Evolutionary conservation across 2,797 vertebrate species (phyloP), one percentile per base, ranked within the genome.

Genomic region (Philypnodon macrostomus): DNA sequence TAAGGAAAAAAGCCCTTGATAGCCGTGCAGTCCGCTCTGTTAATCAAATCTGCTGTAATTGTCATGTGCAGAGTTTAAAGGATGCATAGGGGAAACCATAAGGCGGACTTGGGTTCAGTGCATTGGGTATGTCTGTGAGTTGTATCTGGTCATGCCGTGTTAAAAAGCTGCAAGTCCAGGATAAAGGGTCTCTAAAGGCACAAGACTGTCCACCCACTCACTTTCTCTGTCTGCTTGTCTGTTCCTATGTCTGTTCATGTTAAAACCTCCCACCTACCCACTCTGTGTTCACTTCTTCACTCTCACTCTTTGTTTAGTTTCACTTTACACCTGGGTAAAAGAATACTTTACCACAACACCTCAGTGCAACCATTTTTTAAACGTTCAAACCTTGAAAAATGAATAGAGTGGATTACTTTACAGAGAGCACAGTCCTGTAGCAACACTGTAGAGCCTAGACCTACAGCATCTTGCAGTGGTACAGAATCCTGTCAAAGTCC

Each of bases 31-130:
- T 66, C 71, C 47, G 37, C 77, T 78, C 83, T 65, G 80, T 86
- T 89, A 87, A 90, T 91, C 86, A 88, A 88, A 88, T 88, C 69
- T 46, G 12, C 74, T 27, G 42, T 86, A 87, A 89, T 89, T 81
- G 85, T 88, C 85, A 84, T 86, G 63, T 66, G 62, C 32, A 40
- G 75, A 76, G 81, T 87, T 87, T 81, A 80, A 85, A 79, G 76
- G 80, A 80, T 60, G 36, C 78, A 13, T 67, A 73, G 65, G 77
- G 72, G 71, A 82, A 83, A 70, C 60, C 34, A 70, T 52, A 73
- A 79, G 77, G 65, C 38, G 47, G 56, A 76, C 75, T 47, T 51
- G 37, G 44, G 39, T 26, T 42, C 34, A 35, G 35, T 52, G 53
- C 68, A 71, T 75, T 47, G 75, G 75, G 77, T 59, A 27, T 21